A percentile compares a stretch with the other conserved stretches of the same genome.
Conservation (phyloP, 2,888 invertebrate genomes). For the Leptinotarsa peninsularis region DNA sequence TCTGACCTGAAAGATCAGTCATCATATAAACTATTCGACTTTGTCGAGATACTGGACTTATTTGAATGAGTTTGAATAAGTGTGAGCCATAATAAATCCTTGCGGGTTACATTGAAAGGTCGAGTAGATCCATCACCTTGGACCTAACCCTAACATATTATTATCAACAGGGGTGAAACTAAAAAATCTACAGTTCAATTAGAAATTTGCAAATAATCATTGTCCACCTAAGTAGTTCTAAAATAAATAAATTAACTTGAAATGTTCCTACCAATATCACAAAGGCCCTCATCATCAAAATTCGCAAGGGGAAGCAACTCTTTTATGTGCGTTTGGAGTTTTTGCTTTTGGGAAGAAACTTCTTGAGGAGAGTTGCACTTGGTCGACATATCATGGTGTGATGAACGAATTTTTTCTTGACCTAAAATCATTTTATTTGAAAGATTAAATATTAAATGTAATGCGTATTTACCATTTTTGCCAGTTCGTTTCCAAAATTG, state of each 20-base stretch:
- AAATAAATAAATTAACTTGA: background rate
- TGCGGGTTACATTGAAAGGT: no score
- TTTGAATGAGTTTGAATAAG: no score
- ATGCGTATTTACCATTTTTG: conserved; percentile 57
- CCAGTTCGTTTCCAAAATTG: conserved; percentile 84
- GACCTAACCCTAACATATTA: no score
- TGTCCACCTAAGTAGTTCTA: no score
- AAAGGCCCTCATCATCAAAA: conserved; percentile 63
- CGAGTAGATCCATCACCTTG: no score
- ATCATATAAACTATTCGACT: no score
- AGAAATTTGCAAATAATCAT: no score
- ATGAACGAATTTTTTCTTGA: conserved; percentile 49
- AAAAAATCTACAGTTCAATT: no score
- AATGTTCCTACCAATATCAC: conserved; percentile 59
- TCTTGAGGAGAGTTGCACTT: conserved; percentile 11
- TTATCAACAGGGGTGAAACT: no score
- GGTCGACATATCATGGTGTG: conserved; percentile 16
- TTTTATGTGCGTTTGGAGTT: conserved; percentile 6
- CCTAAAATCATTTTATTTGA: conserved; percentile 49
- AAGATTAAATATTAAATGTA: conserved; percentile 11
- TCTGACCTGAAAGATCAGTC: no score
- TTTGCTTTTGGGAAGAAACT: background rate
- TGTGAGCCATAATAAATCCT: no score
- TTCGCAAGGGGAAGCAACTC: conserved; percentile 45
- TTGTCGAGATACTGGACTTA: no score